Base-by-base conservation (phyloP, 1,140 invertebrate species). In the Oscheius sp. region DNA sequence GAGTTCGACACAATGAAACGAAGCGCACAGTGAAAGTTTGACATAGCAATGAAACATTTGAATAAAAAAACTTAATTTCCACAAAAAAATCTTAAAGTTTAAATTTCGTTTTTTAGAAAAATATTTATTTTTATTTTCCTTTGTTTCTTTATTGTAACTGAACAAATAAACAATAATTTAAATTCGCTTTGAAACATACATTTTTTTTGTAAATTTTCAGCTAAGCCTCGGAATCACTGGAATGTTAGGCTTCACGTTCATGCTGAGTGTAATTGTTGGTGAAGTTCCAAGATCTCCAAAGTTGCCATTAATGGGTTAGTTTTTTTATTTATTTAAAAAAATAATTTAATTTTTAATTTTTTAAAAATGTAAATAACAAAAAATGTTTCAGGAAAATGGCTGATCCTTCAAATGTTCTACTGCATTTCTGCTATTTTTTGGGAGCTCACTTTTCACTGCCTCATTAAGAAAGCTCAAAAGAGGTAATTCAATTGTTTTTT, bases 221-320 rank as follows among this genome's bases (percentile, higher is more conserved):
- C 10, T 62, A 7, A 62, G 34, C 23, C 23, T 62, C 15, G 34
- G 59, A 13, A 62, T 62, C 4, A 26, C 49, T 23, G 49, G 49
- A 7, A 15, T 55, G 15, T 4, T 55, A 7, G 28, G 49, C 49
- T 23, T 55, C 15, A 55, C 49, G 7, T 55, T 55, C 49, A 55
- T 55, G 49, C 28, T 55, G 49, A 55, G 49, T 55, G 49, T 55
- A 15, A 55, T 55, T 23, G 49, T 55, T 4, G 49, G 49, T 7
- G 49, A 55, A 55, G 15, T 55, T 15, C 49, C 49, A 20, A 7
- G 49, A 23, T 20, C 49, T 13, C 49, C 49, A 7, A 26, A 26
- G 4, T 26, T 55, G 4, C 49, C 49, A 4, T 26, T 55, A 4
- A 55, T 55, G 49, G 49, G 49, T 55, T 15, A 55, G 49, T 55